These are phyloP conservation scores for Saccopteryx bilineata DNA, from an alignment of 2,113 vertebrate genomes.

Conservation along the genomic window DNA sequence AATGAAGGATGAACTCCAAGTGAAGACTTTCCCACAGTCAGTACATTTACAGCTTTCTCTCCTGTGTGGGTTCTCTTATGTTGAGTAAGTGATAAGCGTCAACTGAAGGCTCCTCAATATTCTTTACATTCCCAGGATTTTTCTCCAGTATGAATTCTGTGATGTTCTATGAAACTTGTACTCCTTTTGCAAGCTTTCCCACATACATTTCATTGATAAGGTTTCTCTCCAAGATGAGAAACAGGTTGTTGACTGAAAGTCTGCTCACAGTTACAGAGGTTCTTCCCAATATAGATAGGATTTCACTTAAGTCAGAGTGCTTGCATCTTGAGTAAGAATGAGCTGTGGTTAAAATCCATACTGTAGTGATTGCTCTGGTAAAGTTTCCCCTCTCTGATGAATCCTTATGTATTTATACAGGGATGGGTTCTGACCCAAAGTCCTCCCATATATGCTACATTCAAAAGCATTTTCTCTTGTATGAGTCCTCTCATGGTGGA, in stretches of 20 bases:
- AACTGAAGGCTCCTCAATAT: constrained; percentile 82
- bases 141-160: constrained; percentile 83
- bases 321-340: constrained; percentile 74
- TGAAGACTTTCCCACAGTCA: constrained; percentile 83
- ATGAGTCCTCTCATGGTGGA: constrained; percentile 84
- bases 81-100: constrained; percentile 79
- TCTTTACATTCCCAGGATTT: constrained; percentile 83
- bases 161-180: constrained; percentile 84
- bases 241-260: constrained; percentile 71
- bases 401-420: constrained; percentile 86
- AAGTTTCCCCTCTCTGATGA: constrained; percentile 83
- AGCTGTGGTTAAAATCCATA: constrained; percentile 79
- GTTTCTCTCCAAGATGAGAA: constrained; percentile 82
- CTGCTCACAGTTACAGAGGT: constrained; percentile 81
- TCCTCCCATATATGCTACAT: constrained; percentile 85
- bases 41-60: constrained; percentile 82
- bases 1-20: constrained; percentile 81
- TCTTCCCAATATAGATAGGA: constrained; percentile 80
- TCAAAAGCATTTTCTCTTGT: constrained; percentile 86
- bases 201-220: constrained; percentile 83
- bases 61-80: constrained; percentile 83
- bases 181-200: constrained; percentile 83
- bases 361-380: constrained; percentile 82
- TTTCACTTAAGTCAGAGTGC: constrained; percentile 69
- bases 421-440: constrained; percentile 84